Evolutionary conservation across 2,888 invertebrate species (phyloP).

Genomic region (Caenorhabditis afra): DNA sequence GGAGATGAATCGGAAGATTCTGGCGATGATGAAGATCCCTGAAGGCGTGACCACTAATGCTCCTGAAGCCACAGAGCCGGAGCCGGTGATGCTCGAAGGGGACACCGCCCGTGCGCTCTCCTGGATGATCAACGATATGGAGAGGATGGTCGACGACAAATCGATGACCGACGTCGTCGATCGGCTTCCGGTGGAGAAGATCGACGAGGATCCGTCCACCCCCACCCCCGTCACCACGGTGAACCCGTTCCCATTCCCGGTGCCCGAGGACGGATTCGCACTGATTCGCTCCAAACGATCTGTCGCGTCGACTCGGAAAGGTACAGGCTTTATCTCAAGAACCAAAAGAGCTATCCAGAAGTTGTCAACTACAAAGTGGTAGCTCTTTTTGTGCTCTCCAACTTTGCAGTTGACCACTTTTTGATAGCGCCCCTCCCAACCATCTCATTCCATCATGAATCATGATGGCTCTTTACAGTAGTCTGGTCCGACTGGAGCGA

Average conservation of each 20-base stretch:
- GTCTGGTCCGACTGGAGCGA: constrained; percentile 63
- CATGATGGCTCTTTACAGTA: constrained; percentile 38
- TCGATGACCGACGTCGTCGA: constrained; percentile 37
- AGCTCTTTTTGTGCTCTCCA: too few species aligned
- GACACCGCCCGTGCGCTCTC: constrained; percentile 76
- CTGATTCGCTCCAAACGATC: constrained; percentile 49
- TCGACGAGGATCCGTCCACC: constrained; percentile 8
- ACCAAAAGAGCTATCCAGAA: too few species aligned
- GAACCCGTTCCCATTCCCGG: constrained; percentile 57
- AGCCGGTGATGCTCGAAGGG: constrained; percentile 54
- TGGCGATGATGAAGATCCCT: constrained; percentile 36
- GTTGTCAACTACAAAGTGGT: too few species aligned
- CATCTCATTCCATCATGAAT: too few species aligned
- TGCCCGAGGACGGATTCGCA: constrained; percentile 56
- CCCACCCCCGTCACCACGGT: too few species aligned
- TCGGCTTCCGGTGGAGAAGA: constrained; percentile 40
- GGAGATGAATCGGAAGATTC: constrained; percentile 47
- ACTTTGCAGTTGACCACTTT: too few species aligned
- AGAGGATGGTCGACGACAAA: constrained; percentile 62
- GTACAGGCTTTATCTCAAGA: too few species aligned
- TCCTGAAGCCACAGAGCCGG: not conserved
- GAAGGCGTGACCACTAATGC: constrained; percentile 20
- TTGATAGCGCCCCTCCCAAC: too few species aligned
- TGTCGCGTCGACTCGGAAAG: too few species aligned
- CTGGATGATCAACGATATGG: constrained; percentile 78